Conservation (phyloP, 1,140 invertebrate species). For the Notospermus geniculatus region DNA sequence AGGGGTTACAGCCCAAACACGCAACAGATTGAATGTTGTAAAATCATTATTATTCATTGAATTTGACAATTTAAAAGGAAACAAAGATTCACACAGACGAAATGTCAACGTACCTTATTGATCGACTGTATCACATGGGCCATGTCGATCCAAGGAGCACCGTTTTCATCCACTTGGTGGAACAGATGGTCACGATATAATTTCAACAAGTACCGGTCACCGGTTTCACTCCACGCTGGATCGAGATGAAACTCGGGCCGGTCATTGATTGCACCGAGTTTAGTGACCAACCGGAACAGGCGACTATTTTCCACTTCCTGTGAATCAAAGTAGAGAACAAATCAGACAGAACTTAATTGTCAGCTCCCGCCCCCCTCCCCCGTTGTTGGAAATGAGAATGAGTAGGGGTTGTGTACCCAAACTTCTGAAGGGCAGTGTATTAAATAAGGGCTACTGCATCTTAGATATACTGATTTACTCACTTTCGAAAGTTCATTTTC, state of each 20-base stretch:
- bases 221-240: slow-evolving; percentile 92
- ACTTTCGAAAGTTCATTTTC: slow-evolving; percentile 84
- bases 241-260: slow-evolving; percentile 92
- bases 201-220: slow-evolving; percentile 96
- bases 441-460: too few relatives aligned
- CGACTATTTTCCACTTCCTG: slow-evolving; percentile 91
- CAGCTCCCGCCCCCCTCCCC: too few relatives aligned
- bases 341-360: too few relatives aligned
- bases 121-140: slow-evolving; percentile 90
- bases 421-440: too few relatives aligned
- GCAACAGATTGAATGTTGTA: background rate
- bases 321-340: slow-evolving; percentile 19
- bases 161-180: slow-evolving; percentile 86
- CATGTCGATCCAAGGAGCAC: slow-evolving; percentile 92
- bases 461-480: too few relatives aligned
- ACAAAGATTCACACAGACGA: background rate
- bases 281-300: slow-evolving; percentile 83
- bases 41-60: too few relatives aligned
- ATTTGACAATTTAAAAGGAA: background rate
- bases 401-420: too few relatives aligned
- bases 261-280: slow-evolving; percentile 89
- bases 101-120: slow-evolving; percentile 71
- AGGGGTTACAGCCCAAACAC: too few relatives aligned
- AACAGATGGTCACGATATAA: slow-evolving; percentile 96
- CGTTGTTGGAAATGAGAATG: too few relatives aligned